phyloP scores from a whole-genome alignment of 2,888 invertebrate species.

The Xestia rhomboidea region DNA sequence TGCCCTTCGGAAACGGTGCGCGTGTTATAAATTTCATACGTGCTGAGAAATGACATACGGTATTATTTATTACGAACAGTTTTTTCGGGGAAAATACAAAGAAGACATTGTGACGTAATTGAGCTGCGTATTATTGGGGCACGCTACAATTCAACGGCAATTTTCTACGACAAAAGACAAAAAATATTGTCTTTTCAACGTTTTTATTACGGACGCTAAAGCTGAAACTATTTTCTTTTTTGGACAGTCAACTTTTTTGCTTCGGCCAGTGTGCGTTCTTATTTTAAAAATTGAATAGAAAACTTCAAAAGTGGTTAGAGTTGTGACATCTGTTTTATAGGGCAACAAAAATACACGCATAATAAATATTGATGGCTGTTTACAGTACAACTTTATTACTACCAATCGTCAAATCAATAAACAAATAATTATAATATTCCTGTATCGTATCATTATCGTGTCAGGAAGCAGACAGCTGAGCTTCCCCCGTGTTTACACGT shows the following conservation, averaged over 20 bases:
- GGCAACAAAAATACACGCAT: slow-evolving; percentile 6
- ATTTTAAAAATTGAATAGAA: slow-evolving; percentile 20
- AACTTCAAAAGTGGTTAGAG: neutral
- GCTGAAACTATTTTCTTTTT: slow-evolving; percentile 43
- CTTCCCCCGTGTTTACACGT: slow-evolving; percentile 76
- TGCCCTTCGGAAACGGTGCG: slow-evolving; percentile 87
- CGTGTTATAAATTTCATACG: slow-evolving; percentile 90
- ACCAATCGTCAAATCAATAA: slow-evolving; percentile 57
- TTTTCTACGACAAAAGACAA: slow-evolving; percentile 71
- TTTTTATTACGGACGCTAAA: slow-evolving; percentile 39
- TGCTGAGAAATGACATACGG: slow-evolving; percentile 91
- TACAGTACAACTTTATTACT: slow-evolving; percentile 29
- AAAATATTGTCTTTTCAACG: slow-evolving; percentile 63
- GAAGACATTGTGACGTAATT: slow-evolving; percentile 90
- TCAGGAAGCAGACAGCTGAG: slow-evolving; percentile 75
- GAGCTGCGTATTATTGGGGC: slow-evolving; percentile 84
- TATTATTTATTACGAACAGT: slow-evolving; percentile 88
- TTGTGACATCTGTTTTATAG: slow-evolving; percentile 21
- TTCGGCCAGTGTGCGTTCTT: slow-evolving; percentile 10
- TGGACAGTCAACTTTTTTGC: slow-evolving; percentile 18
- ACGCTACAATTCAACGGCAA: slow-evolving; percentile 79
- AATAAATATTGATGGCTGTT: slow-evolving; percentile 25
- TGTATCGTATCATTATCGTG: slow-evolving; percentile 74
- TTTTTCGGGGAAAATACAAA: slow-evolving; percentile 86
- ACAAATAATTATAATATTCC: slow-evolving; percentile 53